phyloP scores from a whole-genome alignment of 1,140 invertebrate genomes.

The Yoshiicerus persimilis region DNA sequence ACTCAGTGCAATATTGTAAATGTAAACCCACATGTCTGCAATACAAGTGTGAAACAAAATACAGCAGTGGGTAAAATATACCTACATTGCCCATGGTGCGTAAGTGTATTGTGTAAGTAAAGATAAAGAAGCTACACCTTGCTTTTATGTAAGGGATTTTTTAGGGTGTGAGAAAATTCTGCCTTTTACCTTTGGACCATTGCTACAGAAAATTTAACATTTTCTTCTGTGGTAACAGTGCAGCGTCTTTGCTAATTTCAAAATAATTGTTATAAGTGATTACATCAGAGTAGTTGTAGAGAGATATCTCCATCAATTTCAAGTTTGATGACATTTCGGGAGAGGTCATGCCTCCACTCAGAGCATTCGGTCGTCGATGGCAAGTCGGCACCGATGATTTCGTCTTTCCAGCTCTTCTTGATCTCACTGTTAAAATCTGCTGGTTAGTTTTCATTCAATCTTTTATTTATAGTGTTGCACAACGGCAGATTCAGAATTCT shows the following conservation, averaged over 20 bases:
- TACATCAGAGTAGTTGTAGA: too few species aligned
- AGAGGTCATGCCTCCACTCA: constrained; percentile 59
- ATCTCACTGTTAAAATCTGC: constrained; percentile 57
- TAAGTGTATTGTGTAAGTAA: neutral
- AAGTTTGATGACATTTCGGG: neutral
- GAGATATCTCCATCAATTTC: too few species aligned
- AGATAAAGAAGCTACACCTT: neutral
- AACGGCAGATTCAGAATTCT: too few species aligned
- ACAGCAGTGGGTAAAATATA: neutral
- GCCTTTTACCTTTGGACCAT: too few species aligned
- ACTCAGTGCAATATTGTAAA: too few species aligned
- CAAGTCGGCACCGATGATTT: constrained; percentile 61
- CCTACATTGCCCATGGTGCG: neutral
- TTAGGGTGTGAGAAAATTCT: neutral
- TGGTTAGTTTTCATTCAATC: constrained; percentile 53
- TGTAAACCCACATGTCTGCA: too few species aligned
- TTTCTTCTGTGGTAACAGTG: neutral
- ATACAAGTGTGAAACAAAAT: neutral
- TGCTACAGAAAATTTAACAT: too few species aligned
- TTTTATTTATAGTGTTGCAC: too few species aligned
- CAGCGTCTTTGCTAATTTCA: too few species aligned
- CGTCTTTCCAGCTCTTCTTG: constrained; percentile 57
- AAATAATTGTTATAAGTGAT: too few species aligned
- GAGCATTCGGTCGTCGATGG: constrained; percentile 60
- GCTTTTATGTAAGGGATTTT: neutral